A percentile compares a stretch with the other conserved stretches of the same genome.
Evolutionary conservation across 2,113 vertebrate genomes (phyloP).

Genomic region (human): GRCh38 chr9:83854001-83854500

Average conservation of each 20-base stretch:
- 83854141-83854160: neutral
- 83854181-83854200: neutral
- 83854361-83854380: neutral
- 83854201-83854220: neutral
- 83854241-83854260: neutral
- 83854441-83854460: neutral
- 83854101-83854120: neutral
- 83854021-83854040: neutral
- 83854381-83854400: neutral
- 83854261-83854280: neutral
- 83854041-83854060: neutral
- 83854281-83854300: neutral
- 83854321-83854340: neutral
- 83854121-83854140: neutral
- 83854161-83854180: neutral
- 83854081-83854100: conserved; percentile 9
- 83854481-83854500: neutral
- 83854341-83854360: neutral
- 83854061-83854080: neutral
- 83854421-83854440: conserved; percentile 7
- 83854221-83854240: neutral
- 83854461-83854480: neutral
- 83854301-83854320: neutral
- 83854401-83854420: neutral
- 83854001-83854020: neutral